These are phyloP conservation scores for Chanos chanos DNA, from an alignment of 2,797 vertebrate species.

Conservation along the genomic window DNA sequence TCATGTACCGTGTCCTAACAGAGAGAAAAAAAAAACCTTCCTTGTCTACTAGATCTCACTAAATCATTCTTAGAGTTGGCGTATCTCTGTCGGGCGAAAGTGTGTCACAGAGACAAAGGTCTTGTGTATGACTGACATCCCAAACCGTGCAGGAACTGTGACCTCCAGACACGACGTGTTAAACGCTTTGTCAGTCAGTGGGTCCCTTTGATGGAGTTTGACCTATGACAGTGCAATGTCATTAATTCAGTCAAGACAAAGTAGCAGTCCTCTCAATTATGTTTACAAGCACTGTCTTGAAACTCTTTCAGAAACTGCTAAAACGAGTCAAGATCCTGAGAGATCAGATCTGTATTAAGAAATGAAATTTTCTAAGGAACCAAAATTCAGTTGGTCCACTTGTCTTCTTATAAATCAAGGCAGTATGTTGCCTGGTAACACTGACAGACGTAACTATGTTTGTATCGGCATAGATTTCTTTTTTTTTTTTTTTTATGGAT, in stretches of 20 bases:
- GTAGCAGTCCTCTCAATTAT: slow-evolving; percentile 5
- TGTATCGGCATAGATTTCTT: too few species aligned
- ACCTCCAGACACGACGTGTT: slow-evolving; percentile 34
- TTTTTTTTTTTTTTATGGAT: too few species aligned
- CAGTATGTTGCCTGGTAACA: too few species aligned
- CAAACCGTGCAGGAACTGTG: slow-evolving; percentile 3
- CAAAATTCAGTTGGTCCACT: too few species aligned
- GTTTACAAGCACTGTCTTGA: neutral
- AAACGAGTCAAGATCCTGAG: neutral
- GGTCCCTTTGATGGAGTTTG: slow-evolving; percentile 48
- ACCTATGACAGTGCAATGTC: slow-evolving; percentile 25
- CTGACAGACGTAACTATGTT: too few species aligned
- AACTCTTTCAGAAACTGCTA: neutral
- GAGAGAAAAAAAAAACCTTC: too few species aligned
- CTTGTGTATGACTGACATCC: neutral
- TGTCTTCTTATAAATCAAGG: too few species aligned
- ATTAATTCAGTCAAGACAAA: slow-evolving; percentile 28
- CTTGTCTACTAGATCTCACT: too few species aligned
- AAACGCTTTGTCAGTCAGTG: slow-evolving; percentile 21
- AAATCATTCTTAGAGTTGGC: neutral
- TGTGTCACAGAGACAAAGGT: neutral
- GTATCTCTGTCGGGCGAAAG: too few species aligned
- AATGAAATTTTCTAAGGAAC: too few species aligned
- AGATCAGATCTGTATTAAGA: too few species aligned
- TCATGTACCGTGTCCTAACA: too few species aligned